These are phyloP conservation scores for Pissodes strobi DNA, from an alignment of 1,140 invertebrate genomes.

Conservation along the genomic window DNA sequence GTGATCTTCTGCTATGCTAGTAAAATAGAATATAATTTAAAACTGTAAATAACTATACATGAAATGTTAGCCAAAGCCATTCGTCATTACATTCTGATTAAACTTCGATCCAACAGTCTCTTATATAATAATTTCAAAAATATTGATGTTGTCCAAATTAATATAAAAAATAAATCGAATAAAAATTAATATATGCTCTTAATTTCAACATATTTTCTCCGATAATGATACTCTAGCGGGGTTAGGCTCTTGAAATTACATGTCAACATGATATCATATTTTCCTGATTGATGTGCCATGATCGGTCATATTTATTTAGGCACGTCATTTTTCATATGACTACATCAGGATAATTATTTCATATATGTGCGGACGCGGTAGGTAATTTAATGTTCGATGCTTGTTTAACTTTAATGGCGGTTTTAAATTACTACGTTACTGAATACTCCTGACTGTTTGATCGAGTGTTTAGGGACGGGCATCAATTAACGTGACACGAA, in stretches of 20 bases:
- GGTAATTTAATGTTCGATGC: constrained; percentile 8
- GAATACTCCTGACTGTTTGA: too few species aligned
- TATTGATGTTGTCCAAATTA: too few species aligned
- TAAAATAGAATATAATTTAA: too few species aligned
- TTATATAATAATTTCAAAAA: too few species aligned
- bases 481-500: too few species aligned
- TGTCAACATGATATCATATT: constrained; percentile 10
- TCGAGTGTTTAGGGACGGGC: too few species aligned
- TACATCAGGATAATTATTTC: constrained; percentile 24
- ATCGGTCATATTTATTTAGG: constrained; percentile 16
- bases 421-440: constrained; percentile 17
- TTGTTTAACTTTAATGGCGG: constrained; percentile 25
- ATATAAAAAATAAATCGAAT: too few species aligned
- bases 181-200: not conserved
- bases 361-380: constrained; percentile 2
- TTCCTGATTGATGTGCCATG: constrained; percentile 17
- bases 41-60: too few species aligned
- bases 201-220: not conserved
- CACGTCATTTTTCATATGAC: constrained; percentile 21
- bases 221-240: not conserved
- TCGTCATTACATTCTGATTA: too few species aligned
- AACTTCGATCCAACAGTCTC: too few species aligned
- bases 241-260: not conserved
- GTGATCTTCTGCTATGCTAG: too few species aligned
- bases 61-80: too few species aligned